Conservation (phyloP, 2,113 vertebrate species). For the Pomatostomus ruficeps region DNA sequence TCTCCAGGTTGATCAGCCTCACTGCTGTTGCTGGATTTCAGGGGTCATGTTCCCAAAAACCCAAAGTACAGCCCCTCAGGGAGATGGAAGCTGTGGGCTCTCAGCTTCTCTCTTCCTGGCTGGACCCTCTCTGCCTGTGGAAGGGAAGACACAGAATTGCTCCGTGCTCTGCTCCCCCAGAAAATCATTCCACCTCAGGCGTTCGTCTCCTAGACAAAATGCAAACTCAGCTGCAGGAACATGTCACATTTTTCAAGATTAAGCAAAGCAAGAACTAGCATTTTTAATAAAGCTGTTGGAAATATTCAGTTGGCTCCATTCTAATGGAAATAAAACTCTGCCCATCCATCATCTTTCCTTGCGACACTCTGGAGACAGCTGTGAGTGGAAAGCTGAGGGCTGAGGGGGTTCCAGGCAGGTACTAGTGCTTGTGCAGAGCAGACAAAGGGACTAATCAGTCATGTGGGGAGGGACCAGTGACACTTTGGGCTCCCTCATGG, state of each 20-base stretch:
- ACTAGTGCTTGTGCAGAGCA: background rate
- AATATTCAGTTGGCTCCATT: slow-evolving; percentile 1
- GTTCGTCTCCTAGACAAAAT: background rate
- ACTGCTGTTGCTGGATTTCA: background rate
- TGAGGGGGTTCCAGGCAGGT: background rate
- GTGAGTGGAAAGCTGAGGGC: background rate
- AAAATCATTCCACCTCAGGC: background rate
- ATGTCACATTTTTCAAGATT: slow-evolving; percentile 18
- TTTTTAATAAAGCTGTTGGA: slow-evolving; percentile 40
- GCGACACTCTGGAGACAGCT: background rate
- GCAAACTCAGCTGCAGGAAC: slow-evolving; percentile 29
- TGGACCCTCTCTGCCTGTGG: background rate
- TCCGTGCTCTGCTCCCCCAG: background rate
- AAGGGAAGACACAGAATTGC: background rate
- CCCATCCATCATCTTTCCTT: slow-evolving; percentile 31
- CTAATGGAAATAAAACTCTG: slow-evolving; percentile 22
- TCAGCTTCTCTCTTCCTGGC: background rate
- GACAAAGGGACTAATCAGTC: background rate
- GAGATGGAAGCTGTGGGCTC: background rate
- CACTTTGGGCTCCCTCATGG: background rate
- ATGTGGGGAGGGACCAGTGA: background rate
- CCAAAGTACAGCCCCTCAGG: background rate
- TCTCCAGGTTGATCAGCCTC: background rate
- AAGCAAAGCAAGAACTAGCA: background rate
- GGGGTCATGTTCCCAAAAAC: background rate